phyloP scores from a whole-genome alignment of 2,888 invertebrate genomes.

The Limnephilus auricula region DNA sequence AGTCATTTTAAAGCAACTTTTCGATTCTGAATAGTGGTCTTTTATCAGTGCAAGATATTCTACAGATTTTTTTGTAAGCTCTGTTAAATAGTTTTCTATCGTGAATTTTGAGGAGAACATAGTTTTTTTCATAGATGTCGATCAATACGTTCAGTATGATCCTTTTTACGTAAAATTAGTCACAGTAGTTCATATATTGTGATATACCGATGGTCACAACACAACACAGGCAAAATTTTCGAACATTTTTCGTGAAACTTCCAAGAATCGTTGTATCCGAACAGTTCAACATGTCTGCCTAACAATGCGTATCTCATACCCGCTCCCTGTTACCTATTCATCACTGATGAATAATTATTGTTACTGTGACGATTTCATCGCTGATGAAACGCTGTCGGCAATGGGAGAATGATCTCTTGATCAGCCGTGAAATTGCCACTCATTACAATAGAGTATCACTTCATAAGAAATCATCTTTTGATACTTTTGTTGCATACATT shows the following conservation, averaged over 20 bases:
- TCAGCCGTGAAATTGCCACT: constrained; percentile 39
- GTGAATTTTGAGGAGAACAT: not conserved
- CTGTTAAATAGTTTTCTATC: not conserved
- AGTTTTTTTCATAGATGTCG: not conserved
- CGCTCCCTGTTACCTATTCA: constrained; percentile 20
- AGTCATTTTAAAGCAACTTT: too few species aligned
- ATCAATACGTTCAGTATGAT: too few species aligned
- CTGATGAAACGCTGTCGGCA: constrained; percentile 12
- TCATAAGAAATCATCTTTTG: not conserved
- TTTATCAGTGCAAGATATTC: too few species aligned
- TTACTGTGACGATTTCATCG: constrained; percentile 19
- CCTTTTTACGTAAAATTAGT: not conserved
- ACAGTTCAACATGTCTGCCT: not conserved
- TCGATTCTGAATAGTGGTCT: too few species aligned
- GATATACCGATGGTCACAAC: too few species aligned
- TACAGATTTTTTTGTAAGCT: too few species aligned
- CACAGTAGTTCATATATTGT: not conserved
- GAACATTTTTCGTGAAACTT: not conserved
- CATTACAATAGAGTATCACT: constrained; percentile 6
- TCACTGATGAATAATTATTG: not conserved
- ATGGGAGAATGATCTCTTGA: constrained; percentile 22
- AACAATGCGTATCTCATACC: constrained; percentile 16
- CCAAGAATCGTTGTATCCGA: not conserved
- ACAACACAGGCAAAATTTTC: not conserved
- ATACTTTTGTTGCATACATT: not conserved